Percentiles rank a stretch among this genome's conserved stretches.
Evolutionary conservation across 2,888 invertebrate species (phyloP).

Genomic region (Leucophora obtusa): DNA sequence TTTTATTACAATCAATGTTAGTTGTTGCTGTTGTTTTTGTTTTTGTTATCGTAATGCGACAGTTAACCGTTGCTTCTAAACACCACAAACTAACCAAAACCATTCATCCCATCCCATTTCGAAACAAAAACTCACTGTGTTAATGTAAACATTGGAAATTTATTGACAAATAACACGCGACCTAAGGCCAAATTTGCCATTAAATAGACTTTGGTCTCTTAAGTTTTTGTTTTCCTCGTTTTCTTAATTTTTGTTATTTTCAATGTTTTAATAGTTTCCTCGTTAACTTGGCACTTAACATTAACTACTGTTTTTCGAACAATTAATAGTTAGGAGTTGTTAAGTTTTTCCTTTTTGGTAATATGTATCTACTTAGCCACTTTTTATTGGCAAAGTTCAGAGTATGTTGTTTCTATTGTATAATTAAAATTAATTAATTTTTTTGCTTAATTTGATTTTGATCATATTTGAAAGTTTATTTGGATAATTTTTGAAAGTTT

Average conservation of each 20-base stretch:
- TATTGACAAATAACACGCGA: constrained; percentile 70
- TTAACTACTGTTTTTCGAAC: constrained; percentile 60
- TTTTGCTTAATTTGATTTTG: constrained; percentile 21
- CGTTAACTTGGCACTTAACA: constrained; percentile 62
- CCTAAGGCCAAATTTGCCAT: constrained; percentile 62
- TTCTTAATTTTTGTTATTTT: constrained; percentile 35
- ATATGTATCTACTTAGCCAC: too few relatives aligned
- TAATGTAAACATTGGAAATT: constrained; percentile 67
- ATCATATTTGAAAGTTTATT: background rate
- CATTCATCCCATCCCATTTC: constrained; percentile 16
- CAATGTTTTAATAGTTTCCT: constrained; percentile 46
- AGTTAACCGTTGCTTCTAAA: constrained; percentile 59
- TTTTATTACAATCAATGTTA: constrained; percentile 8
- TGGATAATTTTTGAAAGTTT: background rate
- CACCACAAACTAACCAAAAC: constrained; percentile 24
- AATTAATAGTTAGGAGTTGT: constrained; percentile 51
- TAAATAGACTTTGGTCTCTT: constrained; percentile 52
- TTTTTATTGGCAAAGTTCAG: constrained; percentile 55
- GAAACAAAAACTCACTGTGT: constrained; percentile 44
- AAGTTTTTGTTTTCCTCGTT: constrained; percentile 12
- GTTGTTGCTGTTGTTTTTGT: constrained; percentile 4
- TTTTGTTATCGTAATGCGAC: constrained; percentile 56
- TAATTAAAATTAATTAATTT: constrained; percentile 57
- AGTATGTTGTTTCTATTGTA: constrained; percentile 34
- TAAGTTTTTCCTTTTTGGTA: constrained; percentile 7